Conservation (phyloP, 2,113 vertebrate species). For the Muntiacus reevesi region DNA sequence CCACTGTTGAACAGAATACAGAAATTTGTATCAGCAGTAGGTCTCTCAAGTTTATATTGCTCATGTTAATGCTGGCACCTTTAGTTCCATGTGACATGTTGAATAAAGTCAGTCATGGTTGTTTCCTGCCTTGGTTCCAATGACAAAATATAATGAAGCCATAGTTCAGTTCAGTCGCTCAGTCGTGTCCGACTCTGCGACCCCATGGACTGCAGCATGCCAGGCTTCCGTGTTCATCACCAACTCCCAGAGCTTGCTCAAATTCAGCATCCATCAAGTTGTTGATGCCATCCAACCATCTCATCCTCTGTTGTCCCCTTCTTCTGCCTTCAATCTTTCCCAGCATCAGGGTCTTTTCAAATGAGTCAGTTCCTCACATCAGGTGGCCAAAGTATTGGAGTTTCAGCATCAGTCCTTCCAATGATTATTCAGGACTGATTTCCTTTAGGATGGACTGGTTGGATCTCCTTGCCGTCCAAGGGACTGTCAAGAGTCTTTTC, state of each 20-base stretch:
- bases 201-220: not conserved
- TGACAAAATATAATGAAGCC: not conserved
- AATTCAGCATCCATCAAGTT: accelerated
- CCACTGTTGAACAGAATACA: not conserved
- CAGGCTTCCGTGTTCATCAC: not conserved
- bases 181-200: not conserved
- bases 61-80: not conserved
- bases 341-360: not conserved
- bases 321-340: not conserved
- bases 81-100: not conserved
- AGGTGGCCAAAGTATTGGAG: not conserved
- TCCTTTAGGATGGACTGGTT: not conserved
- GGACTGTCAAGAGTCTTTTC: not conserved
- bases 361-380: not conserved
- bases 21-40: not conserved
- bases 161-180: not conserved
- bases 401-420: not conserved
- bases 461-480: not conserved
- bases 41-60: not conserved
- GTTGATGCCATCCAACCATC: not conserved
- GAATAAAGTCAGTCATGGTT: not conserved
- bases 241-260: not conserved
- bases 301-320: not conserved
- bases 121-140: not conserved
- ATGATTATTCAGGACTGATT: not conserved